phyloP scores from a whole-genome alignment of 2,113 vertebrate genomes.

The Australoheros scitulus region DNA sequence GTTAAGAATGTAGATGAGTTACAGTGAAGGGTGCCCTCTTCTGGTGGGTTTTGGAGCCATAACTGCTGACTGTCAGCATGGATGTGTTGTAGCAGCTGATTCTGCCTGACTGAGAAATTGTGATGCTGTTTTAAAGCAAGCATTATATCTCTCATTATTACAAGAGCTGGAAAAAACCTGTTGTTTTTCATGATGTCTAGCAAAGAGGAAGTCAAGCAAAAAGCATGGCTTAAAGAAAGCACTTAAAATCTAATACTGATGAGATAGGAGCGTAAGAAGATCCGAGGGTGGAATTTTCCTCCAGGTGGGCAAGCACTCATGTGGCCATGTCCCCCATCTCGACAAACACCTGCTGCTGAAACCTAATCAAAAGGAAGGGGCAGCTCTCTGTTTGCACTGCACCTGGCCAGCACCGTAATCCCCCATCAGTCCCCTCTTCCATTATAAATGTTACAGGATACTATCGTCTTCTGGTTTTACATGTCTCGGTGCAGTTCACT shows the following conservation, averaged over 20 bases:
- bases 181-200: neutral
- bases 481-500: neutral
- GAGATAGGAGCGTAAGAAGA: neutral
- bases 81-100: neutral
- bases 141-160: neutral
- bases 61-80: neutral
- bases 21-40: slow-evolving; percentile 71
- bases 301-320: neutral
- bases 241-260: neutral
- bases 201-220: too few relatives aligned
- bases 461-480: neutral
- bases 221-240: neutral
- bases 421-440: neutral
- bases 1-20: neutral
- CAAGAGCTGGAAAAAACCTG: neutral
- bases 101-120: neutral
- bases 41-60: slow-evolving; percentile 55
- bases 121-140: neutral
- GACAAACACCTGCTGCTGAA: slow-evolving; percentile 33
- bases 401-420: slow-evolving; percentile 15
- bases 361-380: neutral
- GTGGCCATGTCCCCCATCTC: neutral
- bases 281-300: neutral
- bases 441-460: neutral
- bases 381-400: neutral